A percentile compares a stretch with the other conserved stretches of the same genome.
phyloP scores from a whole-genome alignment of 2,888 invertebrate species.

The Hirtodrosophila alboralis region DNA sequence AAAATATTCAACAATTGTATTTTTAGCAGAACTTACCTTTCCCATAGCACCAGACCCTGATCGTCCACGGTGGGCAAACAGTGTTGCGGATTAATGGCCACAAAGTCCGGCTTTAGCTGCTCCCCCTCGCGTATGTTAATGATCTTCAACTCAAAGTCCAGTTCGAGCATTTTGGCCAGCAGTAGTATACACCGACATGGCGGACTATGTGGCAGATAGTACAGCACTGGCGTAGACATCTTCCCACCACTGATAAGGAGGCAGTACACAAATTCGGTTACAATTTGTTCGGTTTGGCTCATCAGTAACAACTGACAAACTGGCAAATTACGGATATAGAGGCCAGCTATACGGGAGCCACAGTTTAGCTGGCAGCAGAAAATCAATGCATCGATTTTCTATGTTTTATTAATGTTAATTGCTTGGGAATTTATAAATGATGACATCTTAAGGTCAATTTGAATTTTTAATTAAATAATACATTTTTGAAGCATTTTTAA shows the following conservation, averaged over 20 bases:
- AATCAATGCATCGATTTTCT: constrained; percentile 73
- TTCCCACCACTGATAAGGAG: constrained; percentile 83
- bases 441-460: not conserved
- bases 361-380: constrained; percentile 14
- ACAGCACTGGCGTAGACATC: constrained; percentile 84
- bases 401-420: constrained; percentile 61
- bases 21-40: constrained; percentile 75
- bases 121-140: constrained; percentile 86
- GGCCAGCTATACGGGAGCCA: not conserved
- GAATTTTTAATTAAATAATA: not conserved
- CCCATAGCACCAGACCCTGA: constrained; percentile 86
- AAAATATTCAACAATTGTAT: no score
- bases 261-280: constrained; percentile 84
- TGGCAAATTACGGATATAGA: no score
- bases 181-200: constrained; percentile 87
- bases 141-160: constrained; percentile 86
- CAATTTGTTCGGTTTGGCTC: constrained; percentile 81
- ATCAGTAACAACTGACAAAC: constrained; percentile 49
- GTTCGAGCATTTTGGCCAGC: constrained; percentile 86
- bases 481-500: no score
- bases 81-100: constrained; percentile 86
- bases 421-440: constrained; percentile 1
- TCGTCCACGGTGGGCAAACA: constrained; percentile 86
- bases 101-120: constrained; percentile 86
- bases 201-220: constrained; percentile 86